A percentile compares a stretch with the other conserved stretches of the same genome.
Conservation (phyloP, 1,140 invertebrate genomes). For the Prorops nasuta region DNA sequence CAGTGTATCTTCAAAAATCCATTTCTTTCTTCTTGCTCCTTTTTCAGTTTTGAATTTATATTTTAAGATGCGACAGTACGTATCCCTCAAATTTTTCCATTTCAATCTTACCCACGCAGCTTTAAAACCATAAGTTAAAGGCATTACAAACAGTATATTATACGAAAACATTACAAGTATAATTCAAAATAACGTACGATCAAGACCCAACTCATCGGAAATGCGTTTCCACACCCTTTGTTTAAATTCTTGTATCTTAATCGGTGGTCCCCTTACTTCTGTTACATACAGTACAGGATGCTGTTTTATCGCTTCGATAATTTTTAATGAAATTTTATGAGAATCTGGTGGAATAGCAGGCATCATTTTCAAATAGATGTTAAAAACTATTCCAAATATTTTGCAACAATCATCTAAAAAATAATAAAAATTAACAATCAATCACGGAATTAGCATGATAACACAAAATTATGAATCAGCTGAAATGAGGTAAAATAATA, state of each 20-base stretch:
- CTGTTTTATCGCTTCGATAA: conserved; percentile 48
- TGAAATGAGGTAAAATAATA: too few species aligned
- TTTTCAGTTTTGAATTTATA: conserved; percentile 47
- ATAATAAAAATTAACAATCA: background rate
- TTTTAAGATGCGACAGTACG: conserved; percentile 44
- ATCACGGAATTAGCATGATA: too few species aligned
- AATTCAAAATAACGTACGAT: conserved; percentile 35
- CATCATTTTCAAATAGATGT: conserved; percentile 26
- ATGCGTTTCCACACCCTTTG: conserved; percentile 54
- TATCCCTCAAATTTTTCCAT: conserved; percentile 53
- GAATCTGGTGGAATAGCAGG: conserved; percentile 40
- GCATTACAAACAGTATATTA: conserved; percentile 8
- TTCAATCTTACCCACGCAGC: conserved; percentile 44
- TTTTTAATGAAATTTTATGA: conserved; percentile 46
- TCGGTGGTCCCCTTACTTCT: conserved; percentile 42
- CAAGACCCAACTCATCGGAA: conserved; percentile 45
- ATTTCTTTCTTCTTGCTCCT: conserved; percentile 47
- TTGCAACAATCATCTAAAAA: background rate
- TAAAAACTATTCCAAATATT: background rate
- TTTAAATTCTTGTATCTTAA: conserved; percentile 48
- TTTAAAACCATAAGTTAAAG: conserved; percentile 23
- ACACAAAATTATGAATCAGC: too few species aligned
- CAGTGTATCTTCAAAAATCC: conserved; percentile 51
- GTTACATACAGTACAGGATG: conserved; percentile 50
- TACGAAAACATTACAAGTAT: background rate